Evolutionary conservation across 1,140 invertebrate genomes (phyloP).

Genomic region (Drosophila sucinea): DNA sequence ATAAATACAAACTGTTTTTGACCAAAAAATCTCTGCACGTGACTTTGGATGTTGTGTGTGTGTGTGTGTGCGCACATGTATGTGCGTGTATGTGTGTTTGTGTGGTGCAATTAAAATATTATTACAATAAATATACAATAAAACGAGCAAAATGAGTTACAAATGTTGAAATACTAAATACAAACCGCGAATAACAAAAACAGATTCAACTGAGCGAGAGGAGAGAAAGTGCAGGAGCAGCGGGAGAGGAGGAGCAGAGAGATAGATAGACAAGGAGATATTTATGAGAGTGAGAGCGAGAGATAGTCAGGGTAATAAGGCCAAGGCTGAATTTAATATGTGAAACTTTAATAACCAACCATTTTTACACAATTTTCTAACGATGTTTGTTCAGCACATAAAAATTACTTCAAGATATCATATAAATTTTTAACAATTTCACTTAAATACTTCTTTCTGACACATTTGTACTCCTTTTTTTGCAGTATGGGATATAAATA

Average conservation of each 20-base stretch:
- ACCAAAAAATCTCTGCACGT: conserved; percentile 55
- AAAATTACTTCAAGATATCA: too few species aligned
- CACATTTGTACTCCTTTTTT: too few species aligned
- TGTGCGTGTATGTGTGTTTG: neutral
- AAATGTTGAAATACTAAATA: conserved; percentile 27
- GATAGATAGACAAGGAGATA: neutral
- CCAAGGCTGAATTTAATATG: conserved; percentile 3
- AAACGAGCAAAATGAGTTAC: conserved; percentile 35
- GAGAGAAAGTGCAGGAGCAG: neutral
- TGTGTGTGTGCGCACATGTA: neutral
- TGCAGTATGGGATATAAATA: too few species aligned
- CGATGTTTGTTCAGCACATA: too few species aligned
- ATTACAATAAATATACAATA: conserved; percentile 69
- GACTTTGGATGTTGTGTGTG: conserved; percentile 29
- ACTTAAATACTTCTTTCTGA: too few species aligned
- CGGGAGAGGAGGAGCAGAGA: neutral
- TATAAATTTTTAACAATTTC: too few species aligned
- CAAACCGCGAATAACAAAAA: conserved; percentile 55
- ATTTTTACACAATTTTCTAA: neutral
- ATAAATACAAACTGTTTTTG: conserved; percentile 73
- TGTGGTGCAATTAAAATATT: conserved; percentile 72
- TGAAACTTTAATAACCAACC: neutral
- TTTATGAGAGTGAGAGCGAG: neutral
- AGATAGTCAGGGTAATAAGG: neutral
- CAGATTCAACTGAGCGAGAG: conserved; percentile 24